A percentile compares a stretch with the other conserved stretches of the same genome.
Conservation (phyloP, 2,888 invertebrate species). For the Drosophila merina region DNA sequence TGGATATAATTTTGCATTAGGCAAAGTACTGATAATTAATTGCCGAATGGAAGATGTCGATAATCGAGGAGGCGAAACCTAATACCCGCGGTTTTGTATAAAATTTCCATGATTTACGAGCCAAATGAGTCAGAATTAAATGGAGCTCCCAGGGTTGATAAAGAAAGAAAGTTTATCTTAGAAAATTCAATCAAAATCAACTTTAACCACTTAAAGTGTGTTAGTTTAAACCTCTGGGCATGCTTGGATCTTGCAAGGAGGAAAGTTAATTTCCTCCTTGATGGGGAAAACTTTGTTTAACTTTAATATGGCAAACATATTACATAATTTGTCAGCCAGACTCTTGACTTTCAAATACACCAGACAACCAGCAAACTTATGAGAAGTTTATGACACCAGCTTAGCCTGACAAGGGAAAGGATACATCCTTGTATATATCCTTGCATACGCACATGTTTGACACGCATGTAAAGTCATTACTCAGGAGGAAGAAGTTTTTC, state of each 20-base stretch:
- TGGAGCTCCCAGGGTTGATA: constrained; percentile 3
- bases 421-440: constrained; percentile 12
- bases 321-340: constrained; percentile 68
- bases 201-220: constrained; percentile 11
- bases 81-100: constrained; percentile 17
- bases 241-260: background rate
- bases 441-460: constrained; percentile 43
- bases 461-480: constrained; percentile 73
- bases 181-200: background rate
- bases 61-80: constrained; percentile 21
- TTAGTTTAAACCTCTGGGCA: constrained; percentile 12
- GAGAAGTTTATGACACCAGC: constrained; percentile 59
- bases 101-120: constrained; percentile 28
- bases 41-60: constrained; percentile 37
- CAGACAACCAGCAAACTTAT: constrained; percentile 57
- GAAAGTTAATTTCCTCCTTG: constrained; percentile 35
- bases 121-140: constrained; percentile 21
- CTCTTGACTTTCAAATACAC: constrained; percentile 67
- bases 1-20: constrained; percentile 20
- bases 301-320: constrained; percentile 54
- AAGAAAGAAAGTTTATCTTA: background rate
- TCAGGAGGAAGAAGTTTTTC: constrained; percentile 46
- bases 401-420: constrained; percentile 37
- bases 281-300: constrained; percentile 46
- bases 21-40: constrained; percentile 38